Base-by-base conservation (phyloP, 2,888 invertebrate genomes). In the Nemotelus nigrinus region DNA sequence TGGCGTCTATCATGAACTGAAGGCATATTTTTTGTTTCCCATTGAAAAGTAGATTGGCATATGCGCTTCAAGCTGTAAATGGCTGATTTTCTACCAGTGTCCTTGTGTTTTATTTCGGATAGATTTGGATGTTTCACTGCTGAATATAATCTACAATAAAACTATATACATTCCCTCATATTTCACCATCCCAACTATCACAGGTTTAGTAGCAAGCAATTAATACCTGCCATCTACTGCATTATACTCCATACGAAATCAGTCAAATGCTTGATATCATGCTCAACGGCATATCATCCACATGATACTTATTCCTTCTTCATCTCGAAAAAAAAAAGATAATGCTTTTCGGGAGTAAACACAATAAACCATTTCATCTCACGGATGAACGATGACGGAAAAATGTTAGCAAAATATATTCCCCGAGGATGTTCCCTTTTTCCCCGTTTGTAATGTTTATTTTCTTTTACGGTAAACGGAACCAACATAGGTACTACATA, bases 291-390 rank as follows among this genome's bases (percentile, higher is more conserved):
- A 55, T 1, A 55, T 5, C 45, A 47, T 43, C 3, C 53, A 8
- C 65, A 10, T 45, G 47, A 41, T n/a, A 6, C 39, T 44, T 67
- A 44, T 65, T 47, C n/a, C 3, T 7, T 7, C 25, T 41, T 2
- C 41, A 3, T 60, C 7, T 3, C 60, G 5, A 7, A 25, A 53
- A 8, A 25, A 10, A 43, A 63, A 48, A 74, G 48, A 74, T 74
- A 74, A 74, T 74, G 74, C 74, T 63, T 71, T 72, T 74, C 48
- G 10, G 74, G 60, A 63, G 60, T 50, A 45, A 76, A 76, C 65
- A 64, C 76, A 76, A 76, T 76, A 65, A 76, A 65, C 76, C 76
- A 76, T 76, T 76, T 76, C 65, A 76, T 76, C 76, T 76, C 55
- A 76, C 65, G 76, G 76, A 76, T 76, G 76, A 76, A 65, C 65